Evolutionary conservation across 2,113 vertebrate species (phyloP).

Genomic region (Physeter macrocephalus): DNA sequence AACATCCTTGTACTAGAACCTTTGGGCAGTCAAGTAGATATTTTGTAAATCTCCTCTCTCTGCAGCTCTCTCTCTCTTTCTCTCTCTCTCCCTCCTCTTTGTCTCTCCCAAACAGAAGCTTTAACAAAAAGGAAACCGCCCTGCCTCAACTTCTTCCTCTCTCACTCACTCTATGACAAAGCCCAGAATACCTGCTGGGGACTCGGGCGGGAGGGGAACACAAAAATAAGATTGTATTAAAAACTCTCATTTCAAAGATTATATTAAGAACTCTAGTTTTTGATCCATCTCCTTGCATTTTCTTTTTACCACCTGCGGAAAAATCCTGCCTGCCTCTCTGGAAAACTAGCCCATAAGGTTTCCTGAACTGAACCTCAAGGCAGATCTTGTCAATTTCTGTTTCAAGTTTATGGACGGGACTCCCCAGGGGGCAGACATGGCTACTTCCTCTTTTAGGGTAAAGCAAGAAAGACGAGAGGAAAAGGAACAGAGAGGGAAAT

Average conservation of each 20-base stretch:
- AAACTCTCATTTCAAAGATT: not conserved
- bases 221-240: not conserved
- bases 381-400: not conserved
- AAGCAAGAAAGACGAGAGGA: not conserved
- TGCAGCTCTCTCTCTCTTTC: too few species aligned
- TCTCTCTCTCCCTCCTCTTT: too few species aligned
- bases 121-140: not conserved
- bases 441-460: not conserved
- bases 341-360: not conserved
- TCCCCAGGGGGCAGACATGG: not conserved
- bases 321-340: not conserved
- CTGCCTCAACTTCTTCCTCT: not conserved
- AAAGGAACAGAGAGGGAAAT: not conserved
- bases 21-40: accelerated
- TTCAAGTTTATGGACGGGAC: not conserved
- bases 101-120: not conserved
- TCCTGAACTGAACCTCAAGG: not conserved
- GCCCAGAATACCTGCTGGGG: not conserved
- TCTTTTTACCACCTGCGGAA: not conserved
- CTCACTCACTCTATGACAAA: not conserved
- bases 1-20: not conserved
- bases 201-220: accelerated
- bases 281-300: not conserved
- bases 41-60: not conserved
- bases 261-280: not conserved